Evolutionary conservation across 2,113 vertebrate species (phyloP).

Genomic region (Malurus alboscapulatus): DNA sequence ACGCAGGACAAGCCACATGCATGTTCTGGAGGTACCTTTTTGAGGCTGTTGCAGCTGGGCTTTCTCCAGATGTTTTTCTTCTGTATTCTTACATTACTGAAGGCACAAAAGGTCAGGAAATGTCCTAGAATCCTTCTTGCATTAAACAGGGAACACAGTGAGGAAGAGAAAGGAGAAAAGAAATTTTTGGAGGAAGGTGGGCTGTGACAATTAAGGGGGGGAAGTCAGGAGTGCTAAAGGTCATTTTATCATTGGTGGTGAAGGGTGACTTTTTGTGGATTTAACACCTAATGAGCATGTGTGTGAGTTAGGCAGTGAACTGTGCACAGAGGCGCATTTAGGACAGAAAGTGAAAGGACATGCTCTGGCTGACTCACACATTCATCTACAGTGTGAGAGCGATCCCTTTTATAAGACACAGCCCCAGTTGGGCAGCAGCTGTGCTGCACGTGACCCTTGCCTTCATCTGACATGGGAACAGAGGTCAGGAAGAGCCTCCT

Average conservation of each 20-base stretch:
- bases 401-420: background rate
- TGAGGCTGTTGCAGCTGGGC: background rate
- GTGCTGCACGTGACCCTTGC: background rate
- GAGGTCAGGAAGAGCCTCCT: background rate
- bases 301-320: background rate
- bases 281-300: background rate
- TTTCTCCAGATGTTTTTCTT: constrained; percentile 18
- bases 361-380: background rate
- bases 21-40: background rate
- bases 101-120: constrained; percentile 4
- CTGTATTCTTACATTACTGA: background rate
- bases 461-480: background rate
- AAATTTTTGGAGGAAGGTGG: background rate
- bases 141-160: background rate
- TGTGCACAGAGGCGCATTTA: background rate
- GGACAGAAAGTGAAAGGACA: constrained; percentile 49
- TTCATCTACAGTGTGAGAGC: background rate
- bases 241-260: background rate
- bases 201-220: background rate
- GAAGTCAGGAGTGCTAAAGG: background rate
- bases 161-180: background rate
- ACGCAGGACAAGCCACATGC: rapidly evolving
- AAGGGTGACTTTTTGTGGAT: background rate
- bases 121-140: background rate
- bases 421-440: background rate